Evolutionary conservation across 2,113 vertebrate species (phyloP).

Genomic region (Myrmophylax atrothorax): DNA sequence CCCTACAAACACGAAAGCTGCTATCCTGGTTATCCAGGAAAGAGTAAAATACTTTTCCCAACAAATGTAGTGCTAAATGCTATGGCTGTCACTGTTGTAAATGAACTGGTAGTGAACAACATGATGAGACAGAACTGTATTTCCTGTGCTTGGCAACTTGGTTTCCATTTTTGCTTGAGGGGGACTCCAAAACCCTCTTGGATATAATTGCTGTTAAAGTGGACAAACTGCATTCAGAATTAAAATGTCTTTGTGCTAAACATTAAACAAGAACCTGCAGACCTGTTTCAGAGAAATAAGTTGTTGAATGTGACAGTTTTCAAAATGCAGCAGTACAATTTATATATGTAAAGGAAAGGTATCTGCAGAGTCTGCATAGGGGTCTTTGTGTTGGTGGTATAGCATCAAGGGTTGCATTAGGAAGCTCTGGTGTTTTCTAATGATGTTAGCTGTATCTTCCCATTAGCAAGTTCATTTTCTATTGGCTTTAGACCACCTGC

Average conservation of each 20-base stretch:
- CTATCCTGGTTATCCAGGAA: not conserved
- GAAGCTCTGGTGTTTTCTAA: not conserved
- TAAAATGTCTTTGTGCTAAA: not conserved
- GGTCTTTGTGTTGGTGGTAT: not conserved
- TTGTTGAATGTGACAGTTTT: not conserved
- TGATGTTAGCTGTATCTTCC: not conserved
- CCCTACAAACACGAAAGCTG: not conserved
- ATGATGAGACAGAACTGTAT: not conserved
- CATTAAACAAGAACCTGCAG: not conserved
- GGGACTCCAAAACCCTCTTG: not conserved
- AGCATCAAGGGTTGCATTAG: not conserved
- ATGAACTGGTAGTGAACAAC: not conserved
- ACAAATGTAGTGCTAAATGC: not conserved
- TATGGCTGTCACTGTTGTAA: not conserved
- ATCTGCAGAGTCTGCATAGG: not conserved
- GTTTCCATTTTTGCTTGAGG: not conserved
- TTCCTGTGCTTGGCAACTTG: not conserved
- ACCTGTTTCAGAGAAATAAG: not conserved
- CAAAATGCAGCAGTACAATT: not conserved
- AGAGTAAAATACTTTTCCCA: not conserved
- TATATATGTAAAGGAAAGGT: not conserved
- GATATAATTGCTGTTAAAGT: not conserved
- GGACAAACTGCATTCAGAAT: not conserved
- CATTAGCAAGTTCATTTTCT: slow-evolving; percentile 51
- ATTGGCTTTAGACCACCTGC: slow-evolving; percentile 63